A percentile compares a stretch with the other conserved stretches of the same genome.
These are phyloP conservation scores for Cyprinodon brontotheroides DNA, from an alignment of 2,113 vertebrate species.

Conservation along the genomic window DNA sequence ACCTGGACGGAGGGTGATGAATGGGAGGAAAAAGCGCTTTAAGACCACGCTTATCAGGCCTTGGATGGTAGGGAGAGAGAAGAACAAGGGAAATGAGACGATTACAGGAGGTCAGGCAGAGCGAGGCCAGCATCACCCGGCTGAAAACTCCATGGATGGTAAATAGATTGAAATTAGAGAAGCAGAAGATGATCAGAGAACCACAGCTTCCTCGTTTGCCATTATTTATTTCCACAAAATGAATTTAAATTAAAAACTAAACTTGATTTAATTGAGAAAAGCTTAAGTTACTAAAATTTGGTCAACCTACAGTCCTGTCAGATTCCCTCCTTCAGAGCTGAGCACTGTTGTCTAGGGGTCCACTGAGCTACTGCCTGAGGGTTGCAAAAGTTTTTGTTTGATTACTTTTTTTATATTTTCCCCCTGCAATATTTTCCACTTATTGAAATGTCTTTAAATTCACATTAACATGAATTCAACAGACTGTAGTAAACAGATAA, in stretches of 20 bases:
- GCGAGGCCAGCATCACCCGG: neutral
- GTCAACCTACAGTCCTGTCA: too few species aligned
- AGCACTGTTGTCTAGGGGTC: too few species aligned
- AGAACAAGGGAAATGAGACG: constrained; percentile 21
- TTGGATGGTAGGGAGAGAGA: neutral
- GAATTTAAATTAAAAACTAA: neutral
- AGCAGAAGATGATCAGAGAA: neutral
- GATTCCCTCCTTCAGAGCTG: too few species aligned
- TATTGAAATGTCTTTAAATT: too few species aligned
- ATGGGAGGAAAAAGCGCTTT: constrained; percentile 4
- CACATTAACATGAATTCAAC: too few species aligned
- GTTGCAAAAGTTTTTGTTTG: too few species aligned
- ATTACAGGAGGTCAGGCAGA: constrained; percentile 30
- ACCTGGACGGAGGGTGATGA: constrained; percentile 4
- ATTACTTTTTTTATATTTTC: too few species aligned
- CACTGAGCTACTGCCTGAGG: too few species aligned
- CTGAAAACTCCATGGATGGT: neutral
- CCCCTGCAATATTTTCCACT: too few species aligned
- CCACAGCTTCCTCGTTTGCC: neutral
- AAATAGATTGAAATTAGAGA: neutral
- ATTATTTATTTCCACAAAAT: neutral
- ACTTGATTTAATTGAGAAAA: neutral
- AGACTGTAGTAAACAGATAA: too few species aligned
- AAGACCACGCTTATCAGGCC: constrained; percentile 10
- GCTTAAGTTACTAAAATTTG: too few species aligned